phyloP scores from a whole-genome alignment of 2,113 vertebrate species.

The Sceloporus undulatus region DNA sequence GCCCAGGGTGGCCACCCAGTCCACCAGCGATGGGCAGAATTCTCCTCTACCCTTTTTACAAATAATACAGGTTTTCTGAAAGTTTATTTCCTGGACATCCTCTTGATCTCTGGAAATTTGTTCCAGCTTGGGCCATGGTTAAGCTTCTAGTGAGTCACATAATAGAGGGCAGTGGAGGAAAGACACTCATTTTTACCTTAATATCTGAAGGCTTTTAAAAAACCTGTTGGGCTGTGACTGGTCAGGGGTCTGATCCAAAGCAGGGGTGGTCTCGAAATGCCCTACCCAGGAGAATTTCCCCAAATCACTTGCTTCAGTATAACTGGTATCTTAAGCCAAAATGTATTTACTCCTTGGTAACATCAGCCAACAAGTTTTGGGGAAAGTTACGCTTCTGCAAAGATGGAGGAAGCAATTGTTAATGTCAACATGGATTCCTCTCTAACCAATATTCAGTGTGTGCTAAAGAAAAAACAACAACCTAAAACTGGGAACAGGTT shows the following conservation, averaged over 20 bases:
- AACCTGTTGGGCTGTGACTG: no score
- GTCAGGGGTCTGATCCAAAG: neutral
- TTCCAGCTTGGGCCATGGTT: neutral
- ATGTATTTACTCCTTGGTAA: no score
- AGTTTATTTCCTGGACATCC: neutral
- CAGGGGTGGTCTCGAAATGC: no score
- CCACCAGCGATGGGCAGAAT: neutral
- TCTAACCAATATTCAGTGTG: no score
- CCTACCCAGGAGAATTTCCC: no score
- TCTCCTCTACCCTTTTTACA: neutral
- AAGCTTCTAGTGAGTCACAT: neutral
- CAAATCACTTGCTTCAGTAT: neutral
- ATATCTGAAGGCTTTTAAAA: neutral
- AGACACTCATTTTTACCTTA: rapidly evolving
- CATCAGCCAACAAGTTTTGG: no score
- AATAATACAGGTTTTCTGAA: neutral
- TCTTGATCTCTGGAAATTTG: neutral
- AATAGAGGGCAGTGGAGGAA: neutral
- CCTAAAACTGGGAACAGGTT: no score
- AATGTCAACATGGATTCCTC: no score
- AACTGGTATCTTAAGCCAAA: neutral
- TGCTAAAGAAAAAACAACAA: no score
- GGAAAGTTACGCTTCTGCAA: no score
- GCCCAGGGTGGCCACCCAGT: neutral
- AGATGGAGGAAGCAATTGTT: no score